Percentiles rank a stretch among this genome's conserved stretches.
These are phyloP conservation scores for Naso thynnoides DNA, from an alignment of 2,797 vertebrate species.

Conservation along the genomic window DNA sequence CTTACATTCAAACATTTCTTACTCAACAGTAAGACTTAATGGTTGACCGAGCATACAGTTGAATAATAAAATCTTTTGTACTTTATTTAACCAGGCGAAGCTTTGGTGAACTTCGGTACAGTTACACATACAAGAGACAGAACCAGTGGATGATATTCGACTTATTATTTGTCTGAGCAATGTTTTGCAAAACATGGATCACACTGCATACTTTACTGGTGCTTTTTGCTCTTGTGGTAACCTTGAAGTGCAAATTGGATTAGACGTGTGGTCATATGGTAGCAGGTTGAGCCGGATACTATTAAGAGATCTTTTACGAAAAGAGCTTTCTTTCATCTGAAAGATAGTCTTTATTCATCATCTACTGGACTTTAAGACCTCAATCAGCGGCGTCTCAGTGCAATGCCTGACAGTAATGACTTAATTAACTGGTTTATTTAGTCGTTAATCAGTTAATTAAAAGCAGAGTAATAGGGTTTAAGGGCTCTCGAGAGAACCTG, in stretches of 20 bases:
- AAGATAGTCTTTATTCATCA: slow-evolving; percentile 13
- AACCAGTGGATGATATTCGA: background rate
- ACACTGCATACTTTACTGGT: too few species aligned
- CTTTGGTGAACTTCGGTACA: background rate
- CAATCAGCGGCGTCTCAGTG: slow-evolving; percentile 31
- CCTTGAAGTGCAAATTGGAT: background rate
- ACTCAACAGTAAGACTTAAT: slow-evolving; percentile 1
- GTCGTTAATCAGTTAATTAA: slow-evolving; percentile 75
- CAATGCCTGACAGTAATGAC: slow-evolving; percentile 59
- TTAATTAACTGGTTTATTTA: slow-evolving; percentile 76
- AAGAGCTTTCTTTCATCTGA: slow-evolving; percentile 14
- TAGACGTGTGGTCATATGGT: background rate
- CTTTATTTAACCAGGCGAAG: background rate
- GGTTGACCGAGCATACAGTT: slow-evolving; percentile 1
- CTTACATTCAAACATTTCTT: slow-evolving; percentile 1
- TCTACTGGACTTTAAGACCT: slow-evolving; percentile 31
- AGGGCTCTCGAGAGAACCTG: slow-evolving; percentile 49
- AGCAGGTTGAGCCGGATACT: background rate
- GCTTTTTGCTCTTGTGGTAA: background rate
- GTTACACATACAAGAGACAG: background rate
- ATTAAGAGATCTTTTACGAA: background rate
- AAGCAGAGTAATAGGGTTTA: slow-evolving; percentile 62
- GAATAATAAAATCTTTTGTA: slow-evolving; percentile 3
- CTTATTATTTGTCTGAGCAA: background rate
- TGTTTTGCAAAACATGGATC: background rate